phyloP scores from a whole-genome alignment of 2,888 invertebrate genomes.

The Lasius fuliginosus region DNA sequence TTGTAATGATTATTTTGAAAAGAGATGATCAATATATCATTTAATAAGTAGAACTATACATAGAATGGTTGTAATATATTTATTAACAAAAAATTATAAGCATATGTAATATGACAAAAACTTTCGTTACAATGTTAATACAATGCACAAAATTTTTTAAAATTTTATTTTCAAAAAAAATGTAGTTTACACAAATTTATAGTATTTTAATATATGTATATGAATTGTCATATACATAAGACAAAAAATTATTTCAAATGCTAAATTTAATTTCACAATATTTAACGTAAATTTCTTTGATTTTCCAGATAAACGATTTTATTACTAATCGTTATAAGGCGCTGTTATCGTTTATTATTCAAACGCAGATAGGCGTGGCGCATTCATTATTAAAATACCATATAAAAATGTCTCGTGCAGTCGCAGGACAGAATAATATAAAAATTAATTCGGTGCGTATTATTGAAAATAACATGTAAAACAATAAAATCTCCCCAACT shows the following conservation, averaged over 20 bases:
- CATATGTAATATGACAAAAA: neutral
- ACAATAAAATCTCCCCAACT: slow-evolving; percentile 38
- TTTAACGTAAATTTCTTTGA: slow-evolving; percentile 27
- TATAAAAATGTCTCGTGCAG: slow-evolving; percentile 50
- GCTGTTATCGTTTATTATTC: slow-evolving; percentile 47
- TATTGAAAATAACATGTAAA: slow-evolving; percentile 51
- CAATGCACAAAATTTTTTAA: neutral
- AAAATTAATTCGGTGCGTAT: slow-evolving; percentile 45
- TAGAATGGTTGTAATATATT: neutral
- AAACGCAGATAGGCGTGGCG: slow-evolving; percentile 35
- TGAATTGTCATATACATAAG: slow-evolving; percentile 3
- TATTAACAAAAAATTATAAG: neutral
- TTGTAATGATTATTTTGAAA: slow-evolving; percentile 34
- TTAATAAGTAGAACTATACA: neutral
- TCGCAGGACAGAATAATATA: slow-evolving; percentile 42
- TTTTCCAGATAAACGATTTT: slow-evolving; percentile 39
- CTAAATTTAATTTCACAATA: slow-evolving; percentile 20
- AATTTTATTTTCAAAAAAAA: neutral
- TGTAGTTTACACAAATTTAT: neutral
- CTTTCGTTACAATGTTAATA: neutral
- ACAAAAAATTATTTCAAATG: slow-evolving; percentile 19
- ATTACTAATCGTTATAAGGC: slow-evolving; percentile 49
- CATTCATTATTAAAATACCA: slow-evolving; percentile 42
- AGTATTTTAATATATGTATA: neutral
- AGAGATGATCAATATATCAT: slow-evolving; percentile 3